Evolutionary conservation across 2,797 vertebrate genomes (phyloP).

Genomic region (Botia almorhae): DNA sequence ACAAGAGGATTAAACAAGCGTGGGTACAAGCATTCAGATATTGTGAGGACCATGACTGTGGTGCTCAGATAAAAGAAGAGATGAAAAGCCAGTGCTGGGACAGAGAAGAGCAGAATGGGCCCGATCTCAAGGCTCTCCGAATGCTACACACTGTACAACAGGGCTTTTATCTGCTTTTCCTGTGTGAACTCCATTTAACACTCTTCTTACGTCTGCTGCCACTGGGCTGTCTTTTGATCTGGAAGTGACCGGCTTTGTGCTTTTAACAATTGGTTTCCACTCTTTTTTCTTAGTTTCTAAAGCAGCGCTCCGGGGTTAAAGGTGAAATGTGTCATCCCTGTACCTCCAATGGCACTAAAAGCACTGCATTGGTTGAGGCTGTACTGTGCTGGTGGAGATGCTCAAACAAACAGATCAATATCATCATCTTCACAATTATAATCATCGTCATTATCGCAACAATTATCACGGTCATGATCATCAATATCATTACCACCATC

Average conservation of each 20-base stretch:
- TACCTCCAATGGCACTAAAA: background rate
- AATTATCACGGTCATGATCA: too few species aligned
- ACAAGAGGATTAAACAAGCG: slow-evolving; percentile 79
- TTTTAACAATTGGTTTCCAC: background rate
- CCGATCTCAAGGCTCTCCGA: slow-evolving; percentile 12
- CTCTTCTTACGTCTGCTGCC: slow-evolving; percentile 31
- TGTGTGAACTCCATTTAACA: slow-evolving; percentile 26
- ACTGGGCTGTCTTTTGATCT: slow-evolving; percentile 14
- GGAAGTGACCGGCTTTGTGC: slow-evolving; percentile 3
- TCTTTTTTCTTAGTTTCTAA: slow-evolving; percentile 3
- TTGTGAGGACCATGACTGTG: slow-evolving; percentile 54
- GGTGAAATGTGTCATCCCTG: background rate
- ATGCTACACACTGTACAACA: slow-evolving; percentile 25
- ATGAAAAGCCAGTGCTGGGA: slow-evolving; percentile 58
- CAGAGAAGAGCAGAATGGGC: slow-evolving; percentile 38
- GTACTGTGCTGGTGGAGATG: background rate
- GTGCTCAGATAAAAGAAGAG: slow-evolving; percentile 56
- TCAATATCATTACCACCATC: too few species aligned
- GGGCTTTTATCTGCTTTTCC: slow-evolving; percentile 35
- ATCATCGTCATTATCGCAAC: background rate
- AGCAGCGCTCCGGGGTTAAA: background rate
- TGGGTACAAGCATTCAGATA: slow-evolving; percentile 77
- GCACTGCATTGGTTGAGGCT: background rate
- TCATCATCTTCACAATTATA: background rate
- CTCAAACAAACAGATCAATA: background rate